A percentile compares a stretch with the other conserved stretches of the same genome.
Evolutionary conservation across 2,113 vertebrate species (phyloP).

Genomic region (Sterrhoptilus dennistouni): DNA sequence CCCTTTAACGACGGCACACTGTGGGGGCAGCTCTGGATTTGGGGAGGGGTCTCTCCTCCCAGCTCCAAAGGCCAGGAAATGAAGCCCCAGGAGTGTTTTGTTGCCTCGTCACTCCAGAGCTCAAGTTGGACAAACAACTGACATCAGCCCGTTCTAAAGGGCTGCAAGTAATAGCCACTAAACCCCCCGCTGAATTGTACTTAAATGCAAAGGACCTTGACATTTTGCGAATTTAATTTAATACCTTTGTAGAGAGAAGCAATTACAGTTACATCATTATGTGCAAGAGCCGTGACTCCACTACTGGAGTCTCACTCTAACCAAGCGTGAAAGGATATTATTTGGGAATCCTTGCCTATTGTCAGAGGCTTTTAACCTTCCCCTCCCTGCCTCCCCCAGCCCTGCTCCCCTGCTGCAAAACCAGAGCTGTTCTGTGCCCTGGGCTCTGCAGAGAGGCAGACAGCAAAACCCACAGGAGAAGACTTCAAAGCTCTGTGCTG

Average conservation of each 20-base stretch:
- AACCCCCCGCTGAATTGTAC: neutral
- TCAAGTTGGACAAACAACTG: neutral
- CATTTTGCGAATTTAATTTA: constrained; percentile 51
- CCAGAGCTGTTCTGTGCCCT: neutral
- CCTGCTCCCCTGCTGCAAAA: neutral
- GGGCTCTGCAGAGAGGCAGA: neutral
- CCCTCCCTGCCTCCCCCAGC: too few species aligned
- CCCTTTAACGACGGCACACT: accelerated
- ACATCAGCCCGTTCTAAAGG: neutral
- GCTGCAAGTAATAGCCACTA: neutral
- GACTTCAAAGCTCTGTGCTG: neutral
- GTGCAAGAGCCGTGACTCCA: neutral
- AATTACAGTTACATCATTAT: constrained; percentile 50
- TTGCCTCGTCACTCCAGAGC: neutral
- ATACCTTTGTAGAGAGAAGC: constrained; percentile 29
- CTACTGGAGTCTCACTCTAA: neutral
- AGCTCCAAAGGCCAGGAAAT: accelerated
- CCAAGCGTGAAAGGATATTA: neutral
- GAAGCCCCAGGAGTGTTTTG: neutral
- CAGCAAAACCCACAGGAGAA: neutral
- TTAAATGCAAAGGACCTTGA: constrained; percentile 45
- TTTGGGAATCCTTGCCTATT: neutral
- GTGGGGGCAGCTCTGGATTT: neutral
- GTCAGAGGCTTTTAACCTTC: neutral
- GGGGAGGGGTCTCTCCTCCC: neutral